Evolutionary conservation across 2,888 invertebrate species (phyloP).

Genomic region (Melangyna quadrimaculata): DNA sequence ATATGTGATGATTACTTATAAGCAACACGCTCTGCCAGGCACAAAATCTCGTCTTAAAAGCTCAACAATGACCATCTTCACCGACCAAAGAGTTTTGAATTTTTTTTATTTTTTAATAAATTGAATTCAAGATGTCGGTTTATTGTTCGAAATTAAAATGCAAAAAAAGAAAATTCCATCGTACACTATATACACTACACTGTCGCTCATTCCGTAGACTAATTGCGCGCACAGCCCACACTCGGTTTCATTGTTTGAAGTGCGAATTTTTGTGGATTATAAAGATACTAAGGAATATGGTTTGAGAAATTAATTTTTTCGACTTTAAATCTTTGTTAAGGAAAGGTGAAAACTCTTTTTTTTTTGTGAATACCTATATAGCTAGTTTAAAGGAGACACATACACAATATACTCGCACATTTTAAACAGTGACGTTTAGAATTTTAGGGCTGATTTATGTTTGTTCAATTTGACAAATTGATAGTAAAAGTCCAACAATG

Average conservation of each 20-base stretch:
- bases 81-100: not conserved
- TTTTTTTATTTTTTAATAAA: not conserved
- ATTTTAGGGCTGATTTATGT: not conserved
- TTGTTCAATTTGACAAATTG: not conserved
- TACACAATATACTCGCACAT: too few relatives aligned
- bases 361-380: not conserved
- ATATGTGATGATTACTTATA: constrained; percentile 48
- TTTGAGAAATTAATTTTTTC: constrained; percentile 24
- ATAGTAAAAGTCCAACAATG: too few relatives aligned
- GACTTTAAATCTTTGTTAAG: constrained; percentile 34
- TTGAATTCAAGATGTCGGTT: not conserved
- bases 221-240: not conserved
- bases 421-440: not conserved
- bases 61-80: not conserved
- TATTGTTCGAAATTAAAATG: not conserved
- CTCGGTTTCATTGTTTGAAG: constrained; percentile 12
- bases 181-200: too few relatives aligned
- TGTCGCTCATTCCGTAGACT: not conserved
- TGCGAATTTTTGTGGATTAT: constrained; percentile 41
- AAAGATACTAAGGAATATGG: not conserved
- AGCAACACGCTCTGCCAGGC: not conserved
- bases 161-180: not conserved
- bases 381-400: not conserved
- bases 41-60: constrained; percentile 21
- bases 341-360: constrained; percentile 39